These are phyloP conservation scores for Machaerirhynchus nigripectus DNA, from an alignment of 2,113 vertebrate genomes.

Conservation along the genomic window DNA sequence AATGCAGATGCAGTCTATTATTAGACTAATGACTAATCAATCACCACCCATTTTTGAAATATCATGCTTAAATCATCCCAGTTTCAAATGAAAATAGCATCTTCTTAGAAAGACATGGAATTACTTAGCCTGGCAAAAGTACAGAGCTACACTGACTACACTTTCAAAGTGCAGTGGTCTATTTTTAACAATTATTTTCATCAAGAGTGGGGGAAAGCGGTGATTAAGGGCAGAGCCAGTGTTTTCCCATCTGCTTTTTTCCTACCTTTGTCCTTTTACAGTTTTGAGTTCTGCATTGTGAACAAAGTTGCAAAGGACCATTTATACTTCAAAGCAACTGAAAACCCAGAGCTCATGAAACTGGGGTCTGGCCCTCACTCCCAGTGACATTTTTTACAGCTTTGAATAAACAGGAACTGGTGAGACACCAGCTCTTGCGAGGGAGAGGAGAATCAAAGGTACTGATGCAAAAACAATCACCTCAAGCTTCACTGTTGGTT, in stretches of 20 bases:
- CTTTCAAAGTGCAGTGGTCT: neutral
- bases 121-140: neutral
- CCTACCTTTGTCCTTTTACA: neutral
- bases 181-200: conserved; percentile 7
- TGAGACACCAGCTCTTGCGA: neutral
- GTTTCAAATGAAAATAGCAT: conserved; percentile 15
- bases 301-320: neutral
- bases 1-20: conserved; percentile 45
- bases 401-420: neutral
- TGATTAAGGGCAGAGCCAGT: neutral
- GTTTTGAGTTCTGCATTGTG: neutral
- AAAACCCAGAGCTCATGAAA: neutral
- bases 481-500: neutral
- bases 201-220: neutral
- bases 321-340: neutral
- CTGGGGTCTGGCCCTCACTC: neutral
- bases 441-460: neutral
- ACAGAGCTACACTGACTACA: neutral
- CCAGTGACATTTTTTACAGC: neutral
- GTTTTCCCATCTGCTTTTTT: neutral
- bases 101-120: neutral
- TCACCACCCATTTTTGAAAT: conserved; percentile 42
- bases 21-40: conserved; percentile 50
- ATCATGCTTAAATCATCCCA: neutral
- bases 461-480: neutral